Evolutionary conservation across 2,113 vertebrate species (phyloP).

Genomic region (Scalopus aquaticus): DNA sequence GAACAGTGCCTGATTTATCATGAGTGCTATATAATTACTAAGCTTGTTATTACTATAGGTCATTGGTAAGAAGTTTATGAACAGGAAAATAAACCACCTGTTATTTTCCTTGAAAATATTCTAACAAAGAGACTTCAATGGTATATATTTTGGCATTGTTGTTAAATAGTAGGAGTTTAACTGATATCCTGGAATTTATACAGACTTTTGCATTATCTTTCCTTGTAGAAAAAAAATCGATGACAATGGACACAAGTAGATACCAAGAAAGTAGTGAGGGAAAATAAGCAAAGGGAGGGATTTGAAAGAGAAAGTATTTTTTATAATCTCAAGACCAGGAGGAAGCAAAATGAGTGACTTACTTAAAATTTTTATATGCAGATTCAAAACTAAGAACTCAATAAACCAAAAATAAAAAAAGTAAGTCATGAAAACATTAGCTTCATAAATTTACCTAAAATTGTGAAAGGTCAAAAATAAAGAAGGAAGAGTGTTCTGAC

Average conservation of each 20-base stretch:
- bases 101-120: not conserved
- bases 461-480: not conserved
- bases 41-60: not conserved
- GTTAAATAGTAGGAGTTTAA: not conserved
- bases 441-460: not conserved
- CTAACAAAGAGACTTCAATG: not conserved
- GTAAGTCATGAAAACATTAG: not conserved
- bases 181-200: not conserved
- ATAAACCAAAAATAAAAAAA: not conserved
- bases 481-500: not conserved
- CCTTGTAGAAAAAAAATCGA: not conserved
- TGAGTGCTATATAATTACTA: not conserved
- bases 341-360: not conserved
- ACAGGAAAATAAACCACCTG: not conserved
- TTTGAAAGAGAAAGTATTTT: not conserved
- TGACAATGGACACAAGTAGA: accelerated
- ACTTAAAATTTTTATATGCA: not conserved
- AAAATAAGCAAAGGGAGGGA: not conserved
- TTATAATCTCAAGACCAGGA: not conserved
- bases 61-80: not conserved
- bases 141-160: not conserved
- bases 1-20: not conserved
- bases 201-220: not conserved
- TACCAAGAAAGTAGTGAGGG: not conserved
- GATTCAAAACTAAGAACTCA: not conserved